phyloP scores from a whole-genome alignment of 1,140 invertebrate species.

The Cryptotermes secundus region DNA sequence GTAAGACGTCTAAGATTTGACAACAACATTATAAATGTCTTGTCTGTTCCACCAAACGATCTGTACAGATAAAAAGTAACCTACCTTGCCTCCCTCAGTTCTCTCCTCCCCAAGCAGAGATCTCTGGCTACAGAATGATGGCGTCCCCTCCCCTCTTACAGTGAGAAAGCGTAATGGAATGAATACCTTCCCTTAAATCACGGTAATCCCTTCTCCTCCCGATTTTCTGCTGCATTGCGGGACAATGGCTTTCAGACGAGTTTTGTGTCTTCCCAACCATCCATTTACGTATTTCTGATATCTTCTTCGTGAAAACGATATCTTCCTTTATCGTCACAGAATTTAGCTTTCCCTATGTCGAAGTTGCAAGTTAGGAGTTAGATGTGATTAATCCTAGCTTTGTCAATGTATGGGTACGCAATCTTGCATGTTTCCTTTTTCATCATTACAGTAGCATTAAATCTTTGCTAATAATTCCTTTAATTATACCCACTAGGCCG shows the following conservation, averaged over 20 bases:
- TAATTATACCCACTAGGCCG: background rate
- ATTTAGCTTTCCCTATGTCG: background rate
- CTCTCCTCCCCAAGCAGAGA: background rate
- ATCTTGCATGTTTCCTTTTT: background rate
- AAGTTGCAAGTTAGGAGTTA: background rate
- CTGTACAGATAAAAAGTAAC: background rate
- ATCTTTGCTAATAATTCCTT: background rate
- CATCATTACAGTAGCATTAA: background rate
- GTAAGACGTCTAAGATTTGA: background rate
- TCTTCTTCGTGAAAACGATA: background rate
- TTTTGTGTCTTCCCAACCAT: background rate
- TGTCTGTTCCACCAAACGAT: background rate
- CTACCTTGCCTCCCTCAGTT: background rate
- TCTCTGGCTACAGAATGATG: background rate
- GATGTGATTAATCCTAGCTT: background rate
- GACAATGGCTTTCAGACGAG: conserved; percentile 10
- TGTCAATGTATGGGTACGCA: background rate
- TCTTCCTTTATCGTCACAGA: no score
- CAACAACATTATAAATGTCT: background rate
- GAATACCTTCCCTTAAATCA: background rate
- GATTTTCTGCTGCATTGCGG: background rate
- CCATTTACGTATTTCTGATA: background rate
- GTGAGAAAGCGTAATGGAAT: background rate
- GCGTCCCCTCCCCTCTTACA: background rate
- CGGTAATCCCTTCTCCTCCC: background rate